A percentile compares a stretch with the other conserved stretches of the same genome.
Conservation (phyloP, 2,888 invertebrate genomes). For the Ashinkailepas kermadecensis region DNA sequence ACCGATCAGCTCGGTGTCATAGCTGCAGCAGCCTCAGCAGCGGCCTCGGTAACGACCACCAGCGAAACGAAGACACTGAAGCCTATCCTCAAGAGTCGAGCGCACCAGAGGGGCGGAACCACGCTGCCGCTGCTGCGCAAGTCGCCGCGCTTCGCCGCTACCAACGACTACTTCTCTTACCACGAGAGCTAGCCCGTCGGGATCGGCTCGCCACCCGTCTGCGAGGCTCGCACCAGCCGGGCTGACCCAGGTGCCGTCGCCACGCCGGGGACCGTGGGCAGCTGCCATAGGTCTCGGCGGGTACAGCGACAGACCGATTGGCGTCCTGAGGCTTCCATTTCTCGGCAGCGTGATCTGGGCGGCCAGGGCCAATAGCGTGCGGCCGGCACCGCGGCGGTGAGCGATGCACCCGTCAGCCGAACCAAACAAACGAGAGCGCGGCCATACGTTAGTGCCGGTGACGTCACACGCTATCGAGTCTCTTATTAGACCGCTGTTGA, state of each 20-base stretch:
- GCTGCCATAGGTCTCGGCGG: neutral
- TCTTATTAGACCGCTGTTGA: neutral
- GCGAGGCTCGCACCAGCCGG: neutral
- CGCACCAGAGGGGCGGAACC: neutral
- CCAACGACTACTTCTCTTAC: conserved; percentile 4
- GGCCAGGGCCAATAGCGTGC: neutral
- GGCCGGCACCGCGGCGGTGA: neutral
- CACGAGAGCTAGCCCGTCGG: conserved; percentile 5
- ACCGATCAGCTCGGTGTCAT: neutral
- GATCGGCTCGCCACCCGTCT: neutral
- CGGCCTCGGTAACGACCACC: neutral
- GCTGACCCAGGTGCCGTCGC: neutral
- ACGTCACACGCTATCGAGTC: neutral
- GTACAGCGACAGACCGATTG: neutral
- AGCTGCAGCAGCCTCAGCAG: neutral
- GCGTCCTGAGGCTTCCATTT: conserved; percentile 3
- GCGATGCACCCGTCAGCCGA: neutral
- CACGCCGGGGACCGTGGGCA: neutral
- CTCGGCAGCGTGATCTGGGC: too few species aligned
- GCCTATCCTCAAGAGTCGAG: neutral
- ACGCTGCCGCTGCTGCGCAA: neutral
- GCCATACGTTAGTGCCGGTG: neutral
- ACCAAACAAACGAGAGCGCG: neutral
- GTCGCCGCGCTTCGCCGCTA: neutral
- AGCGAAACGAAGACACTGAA: neutral